phyloP scores from a whole-genome alignment of 2,113 vertebrate species.

The Microtus ochrogaster region DNA sequence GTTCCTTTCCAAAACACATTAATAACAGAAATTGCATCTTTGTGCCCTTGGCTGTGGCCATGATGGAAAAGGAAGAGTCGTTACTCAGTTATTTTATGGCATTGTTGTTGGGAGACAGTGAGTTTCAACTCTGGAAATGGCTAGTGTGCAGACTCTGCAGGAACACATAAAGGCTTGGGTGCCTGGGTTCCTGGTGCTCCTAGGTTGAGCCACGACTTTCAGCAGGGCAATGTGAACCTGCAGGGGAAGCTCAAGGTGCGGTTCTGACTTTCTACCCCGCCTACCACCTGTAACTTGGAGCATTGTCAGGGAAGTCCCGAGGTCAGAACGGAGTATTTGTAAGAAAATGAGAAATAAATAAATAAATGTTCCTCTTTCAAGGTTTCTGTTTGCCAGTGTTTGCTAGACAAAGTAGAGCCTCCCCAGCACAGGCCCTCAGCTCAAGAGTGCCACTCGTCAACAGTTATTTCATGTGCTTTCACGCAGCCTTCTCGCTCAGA shows the following conservation, averaged over 20 bases:
- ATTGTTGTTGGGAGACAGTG: neutral
- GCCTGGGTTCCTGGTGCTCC: slow-evolving; percentile 39
- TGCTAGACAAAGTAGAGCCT: slow-evolving; percentile 87
- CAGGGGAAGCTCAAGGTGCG: slow-evolving; percentile 72
- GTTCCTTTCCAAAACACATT: neutral
- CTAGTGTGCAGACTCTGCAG: neutral
- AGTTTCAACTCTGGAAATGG: neutral
- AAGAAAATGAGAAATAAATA: slow-evolving; percentile 79
- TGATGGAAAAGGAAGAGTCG: neutral
- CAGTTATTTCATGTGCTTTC: slow-evolving; percentile 86
- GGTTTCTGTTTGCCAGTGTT: slow-evolving; percentile 86
- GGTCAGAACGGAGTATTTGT: slow-evolving; percentile 78
- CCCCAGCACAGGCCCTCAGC: slow-evolving; percentile 86
- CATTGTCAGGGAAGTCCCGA: slow-evolving; percentile 80
- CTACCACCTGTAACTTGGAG: slow-evolving; percentile 75
- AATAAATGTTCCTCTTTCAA: slow-evolving; percentile 84
- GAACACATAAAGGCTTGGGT: neutral
- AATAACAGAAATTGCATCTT: neutral
- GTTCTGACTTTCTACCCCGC: slow-evolving; percentile 71
- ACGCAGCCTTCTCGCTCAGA: slow-evolving; percentile 77
- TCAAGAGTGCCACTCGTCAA: slow-evolving; percentile 86
- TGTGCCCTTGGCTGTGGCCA: neutral
- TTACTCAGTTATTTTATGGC: neutral
- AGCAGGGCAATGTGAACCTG: slow-evolving; percentile 53
- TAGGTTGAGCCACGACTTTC: neutral